These are phyloP conservation scores for Nothobranchius furzeri DNA, from an alignment of 2,113 vertebrate genomes.

Conservation along the genomic window DNA sequence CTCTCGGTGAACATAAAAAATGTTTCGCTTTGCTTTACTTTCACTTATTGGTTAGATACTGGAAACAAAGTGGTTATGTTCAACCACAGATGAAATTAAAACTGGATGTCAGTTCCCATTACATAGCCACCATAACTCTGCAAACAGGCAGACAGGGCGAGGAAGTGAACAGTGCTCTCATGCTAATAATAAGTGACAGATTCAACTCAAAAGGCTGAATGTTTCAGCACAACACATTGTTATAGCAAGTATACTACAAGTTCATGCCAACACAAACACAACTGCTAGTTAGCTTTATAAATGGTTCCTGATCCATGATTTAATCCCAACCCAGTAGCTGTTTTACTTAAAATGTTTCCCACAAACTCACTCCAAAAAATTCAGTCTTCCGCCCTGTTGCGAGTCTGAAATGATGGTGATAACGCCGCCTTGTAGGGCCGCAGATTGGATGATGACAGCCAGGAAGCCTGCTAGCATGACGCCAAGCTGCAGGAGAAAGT, in stretches of 20 bases:
- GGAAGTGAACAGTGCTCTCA: too few species aligned
- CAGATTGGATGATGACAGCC: conserved; percentile 83
- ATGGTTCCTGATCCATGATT: too few species aligned
- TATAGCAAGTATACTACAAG: too few species aligned
- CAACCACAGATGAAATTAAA: neutral
- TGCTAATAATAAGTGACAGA: too few species aligned
- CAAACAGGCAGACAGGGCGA: too few species aligned
- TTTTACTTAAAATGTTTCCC: neutral
- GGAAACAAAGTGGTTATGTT: neutral
- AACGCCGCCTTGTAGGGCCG: conserved; percentile 81
- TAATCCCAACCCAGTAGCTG: neutral
- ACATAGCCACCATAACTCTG: too few species aligned
- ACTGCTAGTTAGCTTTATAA: too few species aligned
- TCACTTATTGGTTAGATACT: neutral
- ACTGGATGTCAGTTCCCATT: too few species aligned
- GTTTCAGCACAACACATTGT: too few species aligned
- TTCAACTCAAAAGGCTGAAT: too few species aligned
- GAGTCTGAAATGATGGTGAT: conserved; percentile 80
- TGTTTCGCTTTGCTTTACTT: neutral
- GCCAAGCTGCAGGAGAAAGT: conserved; percentile 65
- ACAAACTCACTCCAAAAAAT: conserved; percentile 88
- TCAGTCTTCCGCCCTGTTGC: conserved; percentile 83
- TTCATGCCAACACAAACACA: too few species aligned
- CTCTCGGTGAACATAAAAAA: neutral
- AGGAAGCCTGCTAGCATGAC: conserved; percentile 89